phyloP scores from a whole-genome alignment of 2,888 invertebrate genomes.

The Pheosia tremula region DNA sequence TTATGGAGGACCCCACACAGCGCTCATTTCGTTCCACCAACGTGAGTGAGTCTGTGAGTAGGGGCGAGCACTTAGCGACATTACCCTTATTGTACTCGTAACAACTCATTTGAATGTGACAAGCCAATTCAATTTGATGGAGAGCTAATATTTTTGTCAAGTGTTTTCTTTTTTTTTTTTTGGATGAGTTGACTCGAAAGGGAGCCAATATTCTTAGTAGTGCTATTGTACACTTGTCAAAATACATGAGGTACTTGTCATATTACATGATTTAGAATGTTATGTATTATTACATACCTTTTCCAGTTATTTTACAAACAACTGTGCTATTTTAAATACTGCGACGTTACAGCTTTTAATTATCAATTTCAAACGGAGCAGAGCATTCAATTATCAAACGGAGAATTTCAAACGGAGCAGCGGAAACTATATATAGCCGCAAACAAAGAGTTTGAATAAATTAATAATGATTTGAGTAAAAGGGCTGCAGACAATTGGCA shows the following conservation, averaged over 20 bases:
- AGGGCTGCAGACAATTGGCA: constrained; percentile 67
- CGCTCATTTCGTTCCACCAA: constrained; percentile 56
- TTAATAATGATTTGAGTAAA: constrained; percentile 54
- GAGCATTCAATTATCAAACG: too few species aligned
- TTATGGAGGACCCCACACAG: constrained; percentile 51
- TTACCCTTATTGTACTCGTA: constrained; percentile 63
- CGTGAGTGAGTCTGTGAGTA: constrained; percentile 47
- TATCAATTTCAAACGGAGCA: too few species aligned
- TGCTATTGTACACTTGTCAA: too few species aligned
- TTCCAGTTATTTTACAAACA: too few species aligned
- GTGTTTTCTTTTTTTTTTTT: constrained; percentile 14
- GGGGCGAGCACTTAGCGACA: constrained; percentile 52
- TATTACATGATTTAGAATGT: too few species aligned
- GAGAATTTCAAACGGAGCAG: constrained; percentile 31
- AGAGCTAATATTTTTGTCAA: constrained; percentile 7
- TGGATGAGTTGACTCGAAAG: too few species aligned
- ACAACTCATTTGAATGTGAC: constrained; percentile 65
- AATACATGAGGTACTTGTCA: too few species aligned
- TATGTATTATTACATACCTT: too few species aligned
- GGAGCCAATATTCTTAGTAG: too few species aligned
- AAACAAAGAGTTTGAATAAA: constrained; percentile 49
- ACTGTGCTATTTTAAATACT: too few species aligned
- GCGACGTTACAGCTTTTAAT: too few species aligned
- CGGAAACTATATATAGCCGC: constrained; percentile 39
- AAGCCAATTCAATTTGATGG: constrained; percentile 21